Evolutionary conservation across 2,888 invertebrate genomes (phyloP).

Genomic region (Parnassius orleans): DNA sequence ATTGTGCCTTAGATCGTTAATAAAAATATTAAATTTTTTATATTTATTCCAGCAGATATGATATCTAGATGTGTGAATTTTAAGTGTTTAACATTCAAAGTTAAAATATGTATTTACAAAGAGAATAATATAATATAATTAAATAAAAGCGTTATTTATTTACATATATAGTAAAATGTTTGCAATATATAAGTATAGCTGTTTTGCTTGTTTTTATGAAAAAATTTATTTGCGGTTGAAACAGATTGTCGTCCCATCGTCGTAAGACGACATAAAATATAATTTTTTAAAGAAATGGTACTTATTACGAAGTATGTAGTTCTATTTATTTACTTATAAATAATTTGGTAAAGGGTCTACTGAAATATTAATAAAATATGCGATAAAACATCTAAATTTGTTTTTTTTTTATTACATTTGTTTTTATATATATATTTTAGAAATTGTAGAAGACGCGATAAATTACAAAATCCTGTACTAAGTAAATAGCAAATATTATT

Average conservation of each 20-base stretch:
- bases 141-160: slow-evolving; percentile 49
- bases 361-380: slow-evolving; percentile 79
- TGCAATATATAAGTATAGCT: slow-evolving; percentile 58
- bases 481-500: no score
- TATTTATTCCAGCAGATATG: slow-evolving; percentile 41
- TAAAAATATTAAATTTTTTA: slow-evolving; percentile 47
- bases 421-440: no score
- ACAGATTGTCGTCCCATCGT: slow-evolving; percentile 53
- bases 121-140: slow-evolving; percentile 35
- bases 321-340: slow-evolving; percentile 79
- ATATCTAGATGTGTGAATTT: slow-evolving; percentile 62
- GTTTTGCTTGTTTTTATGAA: slow-evolving; percentile 72
- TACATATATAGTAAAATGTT: slow-evolving; percentile 50
- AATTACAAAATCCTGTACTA: no score
- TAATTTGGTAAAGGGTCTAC: slow-evolving; percentile 82
- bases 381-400: slow-evolving; percentile 47
- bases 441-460: no score
- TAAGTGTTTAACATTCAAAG: slow-evolving; percentile 49
- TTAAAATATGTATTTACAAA: slow-evolving; percentile 44
- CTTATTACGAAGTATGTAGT: slow-evolving; percentile 76
- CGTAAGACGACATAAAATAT: slow-evolving; percentile 57
- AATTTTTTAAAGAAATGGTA: slow-evolving; percentile 56
- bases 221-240: slow-evolving; percentile 71
- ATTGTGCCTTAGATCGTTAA: slow-evolving; percentile 78
- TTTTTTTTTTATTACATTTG: slow-evolving; percentile 36